Conservation (phyloP, 2,888 invertebrate genomes). For the Watsonalla cultraria region DNA sequence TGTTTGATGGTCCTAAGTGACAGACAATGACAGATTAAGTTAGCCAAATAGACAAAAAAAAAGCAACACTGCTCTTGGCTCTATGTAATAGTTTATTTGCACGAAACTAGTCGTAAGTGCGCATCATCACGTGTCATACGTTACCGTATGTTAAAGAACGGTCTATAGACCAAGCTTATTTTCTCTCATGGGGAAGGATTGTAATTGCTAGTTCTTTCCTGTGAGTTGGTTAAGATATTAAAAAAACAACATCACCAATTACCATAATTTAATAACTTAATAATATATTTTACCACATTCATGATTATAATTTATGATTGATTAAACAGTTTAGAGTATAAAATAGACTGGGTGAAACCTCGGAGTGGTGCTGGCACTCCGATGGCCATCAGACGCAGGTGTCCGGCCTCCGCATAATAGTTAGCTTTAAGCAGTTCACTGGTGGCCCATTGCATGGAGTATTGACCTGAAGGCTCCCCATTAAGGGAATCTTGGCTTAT, state of each 20-base stretch:
- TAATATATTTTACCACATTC: constrained; percentile 20
- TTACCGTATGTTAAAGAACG: no score
- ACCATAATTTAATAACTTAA: constrained; percentile 23
- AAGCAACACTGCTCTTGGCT: no score
- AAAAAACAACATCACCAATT: constrained; percentile 9
- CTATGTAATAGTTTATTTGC: no score
- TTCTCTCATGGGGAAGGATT: no score
- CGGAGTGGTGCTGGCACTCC: constrained; percentile 53
- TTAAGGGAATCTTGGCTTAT: constrained; percentile 27
- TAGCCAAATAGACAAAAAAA: no score
- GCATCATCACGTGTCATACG: no score
- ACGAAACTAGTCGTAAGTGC: no score
- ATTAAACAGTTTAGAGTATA: constrained; percentile 39
- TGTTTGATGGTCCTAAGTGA: no score
- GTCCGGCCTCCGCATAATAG: constrained; percentile 60
- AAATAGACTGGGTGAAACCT: constrained; percentile 56
- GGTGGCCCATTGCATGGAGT: constrained; percentile 51
- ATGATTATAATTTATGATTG: constrained; percentile 15
- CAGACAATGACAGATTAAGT: no score
- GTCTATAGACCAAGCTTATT: no score
- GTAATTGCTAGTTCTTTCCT: no score
- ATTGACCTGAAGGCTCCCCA: constrained; percentile 24
- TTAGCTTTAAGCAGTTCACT: constrained; percentile 43
- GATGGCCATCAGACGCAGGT: constrained; percentile 43
- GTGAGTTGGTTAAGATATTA: no score